These are phyloP conservation scores for Zygaena filipendulae DNA, from an alignment of 2,888 invertebrate species.

Conservation along the genomic window DNA sequence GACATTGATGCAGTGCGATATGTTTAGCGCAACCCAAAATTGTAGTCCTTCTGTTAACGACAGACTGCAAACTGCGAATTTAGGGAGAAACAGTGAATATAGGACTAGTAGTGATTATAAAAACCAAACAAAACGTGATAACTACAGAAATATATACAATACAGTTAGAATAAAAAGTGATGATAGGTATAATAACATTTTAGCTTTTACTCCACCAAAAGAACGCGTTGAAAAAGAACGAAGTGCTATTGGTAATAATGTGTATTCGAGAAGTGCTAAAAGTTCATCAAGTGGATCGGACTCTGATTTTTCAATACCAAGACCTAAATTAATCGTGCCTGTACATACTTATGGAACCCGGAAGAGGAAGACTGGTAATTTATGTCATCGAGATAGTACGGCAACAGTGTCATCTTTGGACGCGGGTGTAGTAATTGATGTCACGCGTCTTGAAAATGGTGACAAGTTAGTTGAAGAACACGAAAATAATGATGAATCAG, in stretches of 20 bases:
- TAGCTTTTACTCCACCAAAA: slow-evolving; percentile 37
- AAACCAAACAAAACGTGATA: slow-evolving; percentile 57
- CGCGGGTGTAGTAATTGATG: slow-evolving; percentile 52
- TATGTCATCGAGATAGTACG: slow-evolving; percentile 59
- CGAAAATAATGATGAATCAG: slow-evolving; percentile 36
- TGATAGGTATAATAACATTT: slow-evolving; percentile 56
- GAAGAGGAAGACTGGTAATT: slow-evolving; percentile 83
- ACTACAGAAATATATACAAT: slow-evolving; percentile 54
- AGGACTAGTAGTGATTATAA: slow-evolving; percentile 53
- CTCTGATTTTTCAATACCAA: slow-evolving; percentile 83
- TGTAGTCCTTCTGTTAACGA: slow-evolving; percentile 30
- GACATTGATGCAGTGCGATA: slow-evolving; percentile 59
- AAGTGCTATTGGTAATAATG: slow-evolving; percentile 34
- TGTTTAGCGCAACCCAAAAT: slow-evolving; percentile 45
- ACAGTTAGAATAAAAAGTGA: slow-evolving; percentile 65
- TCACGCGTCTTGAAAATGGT: slow-evolving; percentile 40
- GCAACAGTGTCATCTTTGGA: slow-evolving; percentile 53
- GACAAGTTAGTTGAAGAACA: slow-evolving; percentile 26
- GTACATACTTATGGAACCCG: slow-evolving; percentile 88
- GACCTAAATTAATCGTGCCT: slow-evolving; percentile 88
- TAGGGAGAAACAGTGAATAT: slow-evolving; percentile 56
- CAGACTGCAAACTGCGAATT: slow-evolving; percentile 41
- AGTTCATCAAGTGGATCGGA: slow-evolving; percentile 66
- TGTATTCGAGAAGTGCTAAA: slow-evolving; percentile 51
- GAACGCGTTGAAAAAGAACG: slow-evolving; percentile 44